Base-by-base conservation (phyloP, 2,797 vertebrate species). In the Gambelia wislizenii region DNA sequence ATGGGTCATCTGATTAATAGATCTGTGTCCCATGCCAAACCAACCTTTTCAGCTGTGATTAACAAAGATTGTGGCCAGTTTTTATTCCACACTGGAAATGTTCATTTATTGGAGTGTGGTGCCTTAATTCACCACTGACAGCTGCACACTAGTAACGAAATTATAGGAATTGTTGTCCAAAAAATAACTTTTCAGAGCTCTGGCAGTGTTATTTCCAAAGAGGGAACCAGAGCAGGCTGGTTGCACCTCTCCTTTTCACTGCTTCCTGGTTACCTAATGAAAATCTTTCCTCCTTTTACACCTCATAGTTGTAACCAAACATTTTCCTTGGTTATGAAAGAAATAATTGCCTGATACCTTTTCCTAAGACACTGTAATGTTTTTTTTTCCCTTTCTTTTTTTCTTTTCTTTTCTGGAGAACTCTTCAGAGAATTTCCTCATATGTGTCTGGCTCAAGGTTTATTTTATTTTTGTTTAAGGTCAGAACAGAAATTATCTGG, bases 401-500 rank as follows among this genome's bases (percentile, higher is more conserved):
- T 67, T 7, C 54, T 64, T 22, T 47, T 61, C 22, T 36, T 44
- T 10, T 14, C 12, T 0, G 0, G 39, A 69, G 39, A 91, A 89
- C 79, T 25, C 9, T 27, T 30, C 39, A 67, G 39, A 70, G 86
- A 87, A 78, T 2, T 61, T 76, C 27, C 36, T 86, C 20, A 25
- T 64, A 0, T 84, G 80, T 87, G 0, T 33, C 80, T 88, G 75
- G 3, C 1, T 44, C 83, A 64, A 85, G 76, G 88, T 39, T 69
- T 16, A 1, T 0, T 0, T 4, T 59, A 42, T 22, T 84, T 79
- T n/a, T 83, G 1, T 93, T 67, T 33, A 27, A 92, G 89, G 69
- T 79, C 39, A 56, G 36, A 89, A 78, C 13, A 87, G 69, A 89
- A 85, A 83, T 91, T 89, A 16, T 78, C 75, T 93, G 92, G 87